Conservation (phyloP, 1,140 invertebrate genomes). For the Pseudomyrmex dendroicus region DNA sequence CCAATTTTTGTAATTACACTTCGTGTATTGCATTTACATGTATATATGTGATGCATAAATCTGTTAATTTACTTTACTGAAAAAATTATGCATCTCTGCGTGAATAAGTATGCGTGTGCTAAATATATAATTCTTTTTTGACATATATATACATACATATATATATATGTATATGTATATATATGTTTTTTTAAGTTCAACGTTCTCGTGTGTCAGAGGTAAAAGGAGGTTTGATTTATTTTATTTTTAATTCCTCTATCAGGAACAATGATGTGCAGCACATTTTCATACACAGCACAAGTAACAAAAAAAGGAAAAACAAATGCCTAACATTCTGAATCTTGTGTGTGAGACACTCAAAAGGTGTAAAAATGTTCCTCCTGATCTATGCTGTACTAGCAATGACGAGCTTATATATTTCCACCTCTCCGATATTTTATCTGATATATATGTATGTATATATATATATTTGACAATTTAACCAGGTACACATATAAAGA, state of each 20-base stretch:
- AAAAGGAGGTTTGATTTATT: conserved; percentile 53
- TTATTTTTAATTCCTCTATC: conserved; percentile 16
- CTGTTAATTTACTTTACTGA: not conserved
- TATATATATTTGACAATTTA: conserved; percentile 46
- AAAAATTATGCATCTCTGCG: conserved; percentile 28
- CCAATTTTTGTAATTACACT: conserved; percentile 43
- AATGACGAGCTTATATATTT: conserved; percentile 7
- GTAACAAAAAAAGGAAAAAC: conserved; percentile 39
- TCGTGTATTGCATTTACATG: conserved; percentile 12
- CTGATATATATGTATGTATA: not conserved
- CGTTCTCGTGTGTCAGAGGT: conserved; percentile 30
- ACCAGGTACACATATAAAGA: conserved; percentile 46
- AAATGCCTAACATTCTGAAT: conserved; percentile 29
- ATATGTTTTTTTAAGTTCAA: conserved; percentile 24
- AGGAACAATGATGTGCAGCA: conserved; percentile 50
- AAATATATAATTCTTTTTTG: conserved; percentile 32
- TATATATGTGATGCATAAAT: not conserved
- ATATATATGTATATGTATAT: not conserved
- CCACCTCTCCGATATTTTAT: not conserved
- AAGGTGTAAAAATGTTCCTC: conserved; percentile 20
- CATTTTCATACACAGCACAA: conserved; percentile 53
- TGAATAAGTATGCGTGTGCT: not conserved
- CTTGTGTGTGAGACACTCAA: conserved; percentile 2
- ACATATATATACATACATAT: not conserved
- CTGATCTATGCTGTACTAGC: conserved; percentile 11